Percentiles rank a stretch among this genome's conserved stretches.
Conservation (phyloP, 2,797 vertebrate genomes). For the Lycodopsis pacificus region DNA sequence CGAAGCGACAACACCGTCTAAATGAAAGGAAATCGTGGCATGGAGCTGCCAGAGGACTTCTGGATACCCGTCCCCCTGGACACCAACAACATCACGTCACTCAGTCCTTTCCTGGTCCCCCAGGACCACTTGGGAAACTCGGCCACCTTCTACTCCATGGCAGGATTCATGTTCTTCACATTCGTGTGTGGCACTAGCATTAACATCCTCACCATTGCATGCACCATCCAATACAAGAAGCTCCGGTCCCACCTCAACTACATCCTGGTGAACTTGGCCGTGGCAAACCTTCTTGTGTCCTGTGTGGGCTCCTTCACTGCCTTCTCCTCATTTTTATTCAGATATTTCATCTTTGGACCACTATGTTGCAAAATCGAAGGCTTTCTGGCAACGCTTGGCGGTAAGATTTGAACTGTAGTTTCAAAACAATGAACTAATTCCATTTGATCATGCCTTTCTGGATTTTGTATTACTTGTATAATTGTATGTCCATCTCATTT, state of each 20-base stretch:
- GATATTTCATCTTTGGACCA: constrained; percentile 80
- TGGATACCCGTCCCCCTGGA: constrained; percentile 81
- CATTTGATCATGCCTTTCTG: neutral
- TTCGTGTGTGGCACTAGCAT: too few relatives aligned
- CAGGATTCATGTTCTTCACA: constrained; percentile 77
- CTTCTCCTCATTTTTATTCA: constrained; percentile 74
- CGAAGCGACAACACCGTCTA: constrained; percentile 3
- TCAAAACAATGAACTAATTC: neutral
- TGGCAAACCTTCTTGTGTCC: constrained; percentile 75
- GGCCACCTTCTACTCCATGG: constrained; percentile 72
- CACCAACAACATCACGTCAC: constrained; percentile 75
- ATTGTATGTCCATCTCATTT: constrained; percentile 25
- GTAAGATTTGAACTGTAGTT: constrained; percentile 64
- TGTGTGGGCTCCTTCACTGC: constrained; percentile 40
- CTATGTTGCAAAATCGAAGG: constrained; percentile 83
- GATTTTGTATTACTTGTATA: too few relatives aligned
- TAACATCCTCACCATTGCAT: too few relatives aligned
- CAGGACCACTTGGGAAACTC: constrained; percentile 80
- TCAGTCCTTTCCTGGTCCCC: constrained; percentile 84
- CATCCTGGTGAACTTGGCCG: constrained; percentile 25
- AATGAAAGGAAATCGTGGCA: constrained; percentile 48
- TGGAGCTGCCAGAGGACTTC: constrained; percentile 58
- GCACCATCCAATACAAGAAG: constrained; percentile 64
- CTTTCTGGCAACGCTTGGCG: constrained; percentile 79
- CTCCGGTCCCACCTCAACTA: constrained; percentile 46